Evolutionary conservation across 1,140 invertebrate genomes (phyloP).

Genomic region (Philotrypesis tridentata): DNA sequence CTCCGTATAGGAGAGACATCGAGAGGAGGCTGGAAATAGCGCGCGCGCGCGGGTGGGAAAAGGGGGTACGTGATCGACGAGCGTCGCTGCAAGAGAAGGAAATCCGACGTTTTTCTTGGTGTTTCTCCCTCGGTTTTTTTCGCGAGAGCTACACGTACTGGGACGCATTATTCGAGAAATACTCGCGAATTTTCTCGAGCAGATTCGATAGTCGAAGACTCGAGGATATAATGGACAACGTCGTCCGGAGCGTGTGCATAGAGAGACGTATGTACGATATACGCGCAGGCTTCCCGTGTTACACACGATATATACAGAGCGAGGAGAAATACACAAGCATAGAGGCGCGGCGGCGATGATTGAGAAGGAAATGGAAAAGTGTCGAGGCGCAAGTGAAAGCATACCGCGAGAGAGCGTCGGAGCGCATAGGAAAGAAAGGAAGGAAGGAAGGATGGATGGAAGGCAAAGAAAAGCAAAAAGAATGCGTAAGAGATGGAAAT

Average conservation of each 20-base stretch:
- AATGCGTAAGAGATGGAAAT: conserved; percentile 43
- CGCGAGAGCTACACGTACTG: too few relatives aligned
- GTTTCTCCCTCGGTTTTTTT: too few relatives aligned
- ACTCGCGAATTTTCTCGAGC: not conserved
- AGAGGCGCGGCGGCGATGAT: not conserved
- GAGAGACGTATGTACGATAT: too few relatives aligned
- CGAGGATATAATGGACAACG: not conserved
- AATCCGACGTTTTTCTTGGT: not conserved
- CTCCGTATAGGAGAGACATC: not conserved
- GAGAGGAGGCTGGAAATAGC: too few relatives aligned
- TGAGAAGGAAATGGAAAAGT: conserved; percentile 11
- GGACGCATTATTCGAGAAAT: too few relatives aligned
- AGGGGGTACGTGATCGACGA: not conserved
- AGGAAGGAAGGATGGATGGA: conserved; percentile 22
- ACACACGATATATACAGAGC: not conserved
- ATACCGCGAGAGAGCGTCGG: conserved; percentile 51
- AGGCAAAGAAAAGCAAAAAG: conserved; percentile 52
- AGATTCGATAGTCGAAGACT: not conserved
- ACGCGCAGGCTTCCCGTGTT: not conserved
- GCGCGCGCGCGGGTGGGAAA: too few relatives aligned
- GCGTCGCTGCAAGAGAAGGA: not conserved
- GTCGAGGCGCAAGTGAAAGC: not conserved
- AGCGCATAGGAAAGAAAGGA: not conserved
- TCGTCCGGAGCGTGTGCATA: too few relatives aligned
- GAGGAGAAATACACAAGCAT: not conserved